Evolutionary conservation across 53 echinoderm and acorn worm species (phyloP).

Genomic region (Actinopyga echinites): DNA sequence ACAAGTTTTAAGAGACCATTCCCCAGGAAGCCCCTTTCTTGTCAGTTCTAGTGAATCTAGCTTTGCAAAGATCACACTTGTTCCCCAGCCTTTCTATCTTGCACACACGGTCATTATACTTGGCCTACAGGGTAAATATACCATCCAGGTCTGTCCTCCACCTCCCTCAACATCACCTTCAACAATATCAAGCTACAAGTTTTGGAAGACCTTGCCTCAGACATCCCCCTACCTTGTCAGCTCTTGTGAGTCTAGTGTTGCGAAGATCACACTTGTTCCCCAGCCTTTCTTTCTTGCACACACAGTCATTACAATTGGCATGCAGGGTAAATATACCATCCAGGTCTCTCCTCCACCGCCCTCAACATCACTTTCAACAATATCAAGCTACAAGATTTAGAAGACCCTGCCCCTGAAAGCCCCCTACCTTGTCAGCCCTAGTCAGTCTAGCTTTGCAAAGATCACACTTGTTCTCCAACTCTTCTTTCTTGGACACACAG

Average conservation of each 20-base stretch:
- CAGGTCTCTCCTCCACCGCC: too few species aligned
- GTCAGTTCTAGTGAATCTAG: constrained; percentile 85
- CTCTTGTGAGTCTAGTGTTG: constrained; percentile 79
- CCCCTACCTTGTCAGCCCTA: constrained; percentile 87
- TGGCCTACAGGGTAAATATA: constrained; percentile 88
- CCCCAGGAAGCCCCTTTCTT: constrained; percentile 49
- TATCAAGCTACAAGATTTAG: too few species aligned
- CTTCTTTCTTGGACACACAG: constrained; percentile 95
- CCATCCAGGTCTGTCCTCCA: too few species aligned
- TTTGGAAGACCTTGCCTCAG: too few species aligned
- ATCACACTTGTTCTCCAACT: constrained; percentile 89
- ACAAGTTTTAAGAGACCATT: too few species aligned
- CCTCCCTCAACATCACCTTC: too few species aligned
- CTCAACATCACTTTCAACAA: constrained; percentile 63
- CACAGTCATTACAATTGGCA: constrained; percentile 87
- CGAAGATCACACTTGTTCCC: constrained; percentile 91
- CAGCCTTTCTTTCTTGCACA: constrained; percentile 89
- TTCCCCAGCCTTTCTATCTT: constrained; percentile 94
- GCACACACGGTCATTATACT: constrained; percentile 86
- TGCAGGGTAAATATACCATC: constrained; percentile 94
- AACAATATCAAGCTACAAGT: too few species aligned
- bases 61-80: constrained; percentile 88
- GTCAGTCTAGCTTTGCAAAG: constrained; percentile 86
- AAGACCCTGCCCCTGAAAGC: too few species aligned
- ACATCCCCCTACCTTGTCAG: constrained; percentile 74